These are phyloP conservation scores for Acanthosoma haemorrhoidale DNA, from an alignment of 2,888 invertebrate species.

Conservation along the genomic window DNA sequence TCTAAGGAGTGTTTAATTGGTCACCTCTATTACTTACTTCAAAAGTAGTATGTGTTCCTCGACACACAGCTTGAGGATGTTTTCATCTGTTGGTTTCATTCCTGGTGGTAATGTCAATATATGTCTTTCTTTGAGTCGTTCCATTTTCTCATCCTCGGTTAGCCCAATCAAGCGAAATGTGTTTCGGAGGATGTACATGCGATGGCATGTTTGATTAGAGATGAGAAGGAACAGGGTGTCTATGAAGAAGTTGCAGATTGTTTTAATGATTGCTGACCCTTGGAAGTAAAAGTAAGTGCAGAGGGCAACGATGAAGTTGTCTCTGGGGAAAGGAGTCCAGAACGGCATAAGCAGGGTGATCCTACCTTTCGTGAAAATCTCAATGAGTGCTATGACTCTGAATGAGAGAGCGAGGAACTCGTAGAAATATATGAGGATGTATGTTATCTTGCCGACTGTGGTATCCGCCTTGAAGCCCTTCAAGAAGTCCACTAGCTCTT, in stretches of 20 bases:
- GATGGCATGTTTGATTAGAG: conserved; percentile 15
- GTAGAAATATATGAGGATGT: neutral
- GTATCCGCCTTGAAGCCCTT: conserved; percentile 6
- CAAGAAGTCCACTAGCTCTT: conserved; percentile 10
- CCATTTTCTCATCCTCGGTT: neutral
- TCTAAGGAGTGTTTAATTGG: too few relatives aligned
- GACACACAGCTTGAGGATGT: neutral
- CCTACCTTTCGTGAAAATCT: conserved; percentile 2
- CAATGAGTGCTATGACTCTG: neutral
- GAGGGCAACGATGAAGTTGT: neutral
- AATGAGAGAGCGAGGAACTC: neutral
- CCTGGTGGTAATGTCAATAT: neutral
- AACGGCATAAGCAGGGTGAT: conserved; percentile 8
- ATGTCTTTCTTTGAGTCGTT: neutral
- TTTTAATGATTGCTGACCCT: conserved; percentile 13
- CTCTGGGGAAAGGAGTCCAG: conserved; percentile 18
- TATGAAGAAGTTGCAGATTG: conserved; percentile 12
- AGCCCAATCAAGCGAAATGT: conserved; percentile 16
- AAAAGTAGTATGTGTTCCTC: conserved; percentile 19
- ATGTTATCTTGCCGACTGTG: neutral
- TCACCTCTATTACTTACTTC: neutral
- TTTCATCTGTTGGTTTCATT: neutral
- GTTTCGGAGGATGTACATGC: neutral
- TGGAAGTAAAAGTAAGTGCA: conserved; percentile 6
- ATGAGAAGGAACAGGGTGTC: conserved; percentile 9